These are phyloP conservation scores for Tachuris rubrigastra DNA, from an alignment of 2,113 vertebrate genomes.

Conservation along the genomic window DNA sequence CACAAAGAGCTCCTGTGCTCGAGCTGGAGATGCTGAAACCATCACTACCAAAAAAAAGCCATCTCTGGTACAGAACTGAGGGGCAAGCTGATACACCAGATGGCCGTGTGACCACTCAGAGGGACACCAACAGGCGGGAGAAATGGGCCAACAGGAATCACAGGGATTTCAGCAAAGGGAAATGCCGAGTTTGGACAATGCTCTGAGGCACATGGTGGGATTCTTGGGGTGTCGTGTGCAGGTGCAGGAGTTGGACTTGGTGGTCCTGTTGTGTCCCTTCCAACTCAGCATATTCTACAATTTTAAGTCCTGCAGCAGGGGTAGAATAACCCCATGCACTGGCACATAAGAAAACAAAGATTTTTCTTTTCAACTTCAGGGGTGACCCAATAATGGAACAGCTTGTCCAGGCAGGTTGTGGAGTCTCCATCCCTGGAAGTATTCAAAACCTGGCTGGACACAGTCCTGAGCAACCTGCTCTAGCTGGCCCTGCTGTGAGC, in stretches of 20 bases:
- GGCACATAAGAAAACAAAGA: rapidly evolving
- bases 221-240: not conserved
- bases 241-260: not conserved
- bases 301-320: not conserved
- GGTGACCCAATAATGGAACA: not conserved
- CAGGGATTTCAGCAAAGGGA: not conserved
- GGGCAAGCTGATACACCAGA: not conserved
- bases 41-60: not conserved
- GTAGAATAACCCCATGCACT: not conserved
- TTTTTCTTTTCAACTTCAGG: not conserved
- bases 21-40: not conserved
- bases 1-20: not conserved
- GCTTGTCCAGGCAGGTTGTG: not conserved
- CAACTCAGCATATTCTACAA: not conserved
- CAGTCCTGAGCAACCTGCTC: not conserved
- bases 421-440: not conserved
- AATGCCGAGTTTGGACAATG: not conserved
- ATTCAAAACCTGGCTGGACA: not conserved
- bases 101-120: not conserved
- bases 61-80: not conserved
- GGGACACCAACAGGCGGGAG: not conserved
- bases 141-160: not conserved
- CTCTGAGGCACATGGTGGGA: not conserved
- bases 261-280: not conserved
- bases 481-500: not conserved